A percentile compares a stretch with the other conserved stretches of the same genome.
phyloP scores from a whole-genome alignment of 2,113 vertebrate genomes.

The Egretta garzetta region DNA sequence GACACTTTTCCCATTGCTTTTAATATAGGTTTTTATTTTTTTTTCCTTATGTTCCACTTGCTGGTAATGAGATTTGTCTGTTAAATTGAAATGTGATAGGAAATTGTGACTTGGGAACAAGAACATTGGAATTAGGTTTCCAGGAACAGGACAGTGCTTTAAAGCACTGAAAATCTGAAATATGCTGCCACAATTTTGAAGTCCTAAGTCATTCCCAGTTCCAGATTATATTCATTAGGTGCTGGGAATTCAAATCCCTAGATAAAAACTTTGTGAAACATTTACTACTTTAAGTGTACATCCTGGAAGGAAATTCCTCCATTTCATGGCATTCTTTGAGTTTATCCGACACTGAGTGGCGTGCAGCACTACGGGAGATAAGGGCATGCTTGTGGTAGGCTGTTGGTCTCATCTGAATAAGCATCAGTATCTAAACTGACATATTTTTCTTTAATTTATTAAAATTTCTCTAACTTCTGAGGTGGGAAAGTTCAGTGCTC shows the following conservation, averaged over 20 bases:
- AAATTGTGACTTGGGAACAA: background rate
- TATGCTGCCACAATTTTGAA: background rate
- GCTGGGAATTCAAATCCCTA: background rate
- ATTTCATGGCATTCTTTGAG: background rate
- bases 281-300: background rate
- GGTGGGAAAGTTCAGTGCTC: background rate
- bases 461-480: background rate
- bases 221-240: background rate
- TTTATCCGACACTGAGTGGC: background rate
- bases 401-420: background rate
- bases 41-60: background rate
- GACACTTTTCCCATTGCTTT: background rate
- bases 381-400: too few relatives aligned
- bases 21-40: fast-evolving
- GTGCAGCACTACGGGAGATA: fast-evolving
- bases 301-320: background rate
- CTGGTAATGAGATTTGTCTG: background rate
- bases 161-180: fast-evolving
- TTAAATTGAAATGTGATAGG: background rate
- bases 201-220: background rate
- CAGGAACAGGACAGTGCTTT: background rate
- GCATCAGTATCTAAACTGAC: background rate
- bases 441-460: background rate
- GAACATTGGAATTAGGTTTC: background rate
- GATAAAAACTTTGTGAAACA: background rate